Base-by-base conservation (phyloP, 2,113 vertebrate genomes). In the Dicrurus megarhynchus region DNA sequence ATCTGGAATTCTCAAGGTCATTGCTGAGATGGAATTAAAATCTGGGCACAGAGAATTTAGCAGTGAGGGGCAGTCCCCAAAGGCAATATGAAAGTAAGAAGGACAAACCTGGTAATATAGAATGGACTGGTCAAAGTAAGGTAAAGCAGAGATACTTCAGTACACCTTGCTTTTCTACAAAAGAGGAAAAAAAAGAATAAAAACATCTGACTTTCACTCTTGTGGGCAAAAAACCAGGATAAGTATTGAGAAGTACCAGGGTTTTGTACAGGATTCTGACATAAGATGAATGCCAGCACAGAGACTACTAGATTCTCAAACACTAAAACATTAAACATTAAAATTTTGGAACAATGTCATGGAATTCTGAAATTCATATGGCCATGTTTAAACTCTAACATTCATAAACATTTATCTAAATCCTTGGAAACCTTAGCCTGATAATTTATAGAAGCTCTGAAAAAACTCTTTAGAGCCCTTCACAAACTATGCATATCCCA, bases 1-100 rank as follows among this genome's bases (percentile, higher is more conserved):
- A 86, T 71, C 57, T 92, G 57, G 84, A 80, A 85, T 87, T 86
- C 32, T 93, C 37, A 93, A 84, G 68, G 84, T 91, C 84, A 71
- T 16, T 61, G 70, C 75, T 87, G 55, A 76, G 57, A 71, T 28
- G 24, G 41, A 84, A 91, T 81, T 65, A 91, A 89, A 53, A 27
- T 67, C 41, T 27, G 37, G 27, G 15, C 7, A 18, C 4, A 60
- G 27, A 30, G 10, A 89, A 84, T 81, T 74, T 15, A 78, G 44
- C 27, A 74, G 27, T 55, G 44, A 87, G 49, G n/a, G 41, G 50
- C 32, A 60, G 50, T 63, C 57, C 32, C 24, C 30, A 49, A 55
- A 7, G 28, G 32, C 23, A 89, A 30, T 19, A 30, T 3, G 12
- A 33, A 89, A 81, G 35, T 19, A 60, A 84, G 61, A 53, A 47